Conservation (phyloP, 2,113 vertebrate species). For the Thermophis baileyi region DNA sequence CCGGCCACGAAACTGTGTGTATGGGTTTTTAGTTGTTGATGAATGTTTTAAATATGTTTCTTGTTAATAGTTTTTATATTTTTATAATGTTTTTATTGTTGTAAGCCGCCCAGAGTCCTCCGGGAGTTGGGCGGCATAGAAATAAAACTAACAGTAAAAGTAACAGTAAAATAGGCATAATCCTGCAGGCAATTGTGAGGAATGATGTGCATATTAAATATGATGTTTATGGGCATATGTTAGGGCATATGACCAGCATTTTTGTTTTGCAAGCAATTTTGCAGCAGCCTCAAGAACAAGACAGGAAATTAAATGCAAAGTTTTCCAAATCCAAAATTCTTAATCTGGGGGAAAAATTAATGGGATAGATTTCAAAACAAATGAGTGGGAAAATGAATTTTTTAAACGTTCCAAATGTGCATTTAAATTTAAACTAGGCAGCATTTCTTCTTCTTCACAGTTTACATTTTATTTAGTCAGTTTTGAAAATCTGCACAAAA, state of each 20-base stretch:
- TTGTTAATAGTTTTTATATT: no score
- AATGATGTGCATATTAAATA: constrained; percentile 47
- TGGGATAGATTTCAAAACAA: constrained; percentile 34
- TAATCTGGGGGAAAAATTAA: constrained; percentile 3
- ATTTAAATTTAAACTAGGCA: constrained; percentile 41
- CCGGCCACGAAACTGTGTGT: no score
- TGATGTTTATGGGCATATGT: constrained; percentile 43
- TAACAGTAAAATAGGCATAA: constrained; percentile 40
- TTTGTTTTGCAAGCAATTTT: constrained; percentile 34
- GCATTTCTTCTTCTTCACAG: constrained; percentile 20
- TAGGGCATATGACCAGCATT: neutral
- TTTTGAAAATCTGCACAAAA: constrained; percentile 29
- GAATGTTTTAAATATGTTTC: no score
- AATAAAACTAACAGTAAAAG: no score
- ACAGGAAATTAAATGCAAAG: constrained; percentile 32
- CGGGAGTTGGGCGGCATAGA: no score
- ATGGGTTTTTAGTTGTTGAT: no score
- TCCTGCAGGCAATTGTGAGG: constrained; percentile 27
- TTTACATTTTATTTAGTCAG: constrained; percentile 32
- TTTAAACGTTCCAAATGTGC: constrained; percentile 37
- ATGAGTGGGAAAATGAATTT: constrained; percentile 28
- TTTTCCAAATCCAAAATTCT: neutral
- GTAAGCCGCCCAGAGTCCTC: no score
- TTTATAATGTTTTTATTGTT: no score
- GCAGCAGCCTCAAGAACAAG: constrained; percentile 38